Evolutionary conservation across 2,888 invertebrate species (phyloP).

Genomic region (Rhogogaster chlorosoma): DNA sequence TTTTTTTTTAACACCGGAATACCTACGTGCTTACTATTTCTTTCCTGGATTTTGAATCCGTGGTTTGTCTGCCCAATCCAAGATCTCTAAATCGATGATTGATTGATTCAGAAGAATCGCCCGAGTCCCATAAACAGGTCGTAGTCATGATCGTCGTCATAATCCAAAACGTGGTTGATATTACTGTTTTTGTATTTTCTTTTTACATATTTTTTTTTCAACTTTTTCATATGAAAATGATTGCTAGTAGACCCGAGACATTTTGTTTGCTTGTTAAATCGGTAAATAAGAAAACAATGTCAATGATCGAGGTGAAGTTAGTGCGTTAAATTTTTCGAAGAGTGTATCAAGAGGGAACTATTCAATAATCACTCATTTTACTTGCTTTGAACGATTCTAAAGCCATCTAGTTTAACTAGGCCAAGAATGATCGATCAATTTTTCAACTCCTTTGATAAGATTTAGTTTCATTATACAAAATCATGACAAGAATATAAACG

Average conservation of each 20-base stretch:
- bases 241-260: neutral
- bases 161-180: neutral
- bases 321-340: neutral
- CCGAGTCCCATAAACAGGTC: constrained; percentile 10
- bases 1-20: neutral
- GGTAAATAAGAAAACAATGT: neutral
- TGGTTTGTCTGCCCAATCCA: neutral
- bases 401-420: neutral
- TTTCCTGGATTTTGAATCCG: neutral
- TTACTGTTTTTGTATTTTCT: neutral
- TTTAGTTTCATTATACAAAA: neutral
- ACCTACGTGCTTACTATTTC: neutral
- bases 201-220: neutral
- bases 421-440: neutral
- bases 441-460: neutral
- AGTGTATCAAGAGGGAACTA: neutral
- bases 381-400: neutral
- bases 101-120: constrained; percentile 18
- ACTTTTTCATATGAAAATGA: neutral
- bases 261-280: neutral
- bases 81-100: neutral
- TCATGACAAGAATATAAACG: neutral
- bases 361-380: neutral
- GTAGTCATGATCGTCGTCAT: constrained; percentile 24
- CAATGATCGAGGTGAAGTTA: neutral